phyloP scores from a whole-genome alignment of 2,888 invertebrate genomes.

The Trissolcus japonicus region DNA sequence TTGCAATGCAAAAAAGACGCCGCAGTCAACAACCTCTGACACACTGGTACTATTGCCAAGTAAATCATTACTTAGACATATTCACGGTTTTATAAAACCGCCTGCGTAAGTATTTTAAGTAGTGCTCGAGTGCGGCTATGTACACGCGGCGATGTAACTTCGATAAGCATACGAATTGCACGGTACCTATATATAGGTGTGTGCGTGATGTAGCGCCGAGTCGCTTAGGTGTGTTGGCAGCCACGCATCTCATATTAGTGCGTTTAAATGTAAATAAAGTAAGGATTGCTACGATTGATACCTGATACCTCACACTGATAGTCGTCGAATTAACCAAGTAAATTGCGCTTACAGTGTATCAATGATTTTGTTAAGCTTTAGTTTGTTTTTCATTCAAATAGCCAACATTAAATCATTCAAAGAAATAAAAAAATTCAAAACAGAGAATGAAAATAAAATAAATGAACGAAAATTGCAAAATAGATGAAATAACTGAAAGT shows the following conservation, averaged over 20 bases:
- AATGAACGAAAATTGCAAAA: too few relatives aligned
- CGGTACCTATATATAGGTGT: constrained; percentile 57
- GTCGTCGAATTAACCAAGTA: constrained; percentile 49
- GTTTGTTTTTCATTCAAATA: constrained; percentile 16
- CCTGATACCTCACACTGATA: constrained; percentile 40
- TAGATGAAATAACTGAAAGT: too few relatives aligned
- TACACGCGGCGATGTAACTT: constrained; percentile 57
- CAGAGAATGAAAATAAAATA: too few relatives aligned
- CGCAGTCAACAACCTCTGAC: constrained; percentile 59
- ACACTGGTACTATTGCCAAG: constrained; percentile 46
- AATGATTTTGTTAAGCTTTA: constrained; percentile 38
- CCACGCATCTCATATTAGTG: constrained; percentile 57
- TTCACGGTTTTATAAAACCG: constrained; percentile 52
- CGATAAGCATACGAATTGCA: constrained; percentile 59
- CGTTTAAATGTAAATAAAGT: constrained; percentile 58
- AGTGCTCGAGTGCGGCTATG: constrained; percentile 55
- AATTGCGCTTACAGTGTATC: constrained; percentile 52
- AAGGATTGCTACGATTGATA: constrained; percentile 48
- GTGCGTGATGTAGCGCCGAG: constrained; percentile 39
- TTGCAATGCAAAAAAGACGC: too few relatives aligned
- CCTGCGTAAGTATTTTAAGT: constrained; percentile 59
- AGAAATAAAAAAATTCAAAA: too few relatives aligned
- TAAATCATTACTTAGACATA: constrained; percentile 57
- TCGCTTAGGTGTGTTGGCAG: constrained; percentile 43
- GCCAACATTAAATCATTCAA: too few relatives aligned